phyloP scores from a whole-genome alignment of 1,140 invertebrate genomes.

The Acarapis woodi region DNA sequence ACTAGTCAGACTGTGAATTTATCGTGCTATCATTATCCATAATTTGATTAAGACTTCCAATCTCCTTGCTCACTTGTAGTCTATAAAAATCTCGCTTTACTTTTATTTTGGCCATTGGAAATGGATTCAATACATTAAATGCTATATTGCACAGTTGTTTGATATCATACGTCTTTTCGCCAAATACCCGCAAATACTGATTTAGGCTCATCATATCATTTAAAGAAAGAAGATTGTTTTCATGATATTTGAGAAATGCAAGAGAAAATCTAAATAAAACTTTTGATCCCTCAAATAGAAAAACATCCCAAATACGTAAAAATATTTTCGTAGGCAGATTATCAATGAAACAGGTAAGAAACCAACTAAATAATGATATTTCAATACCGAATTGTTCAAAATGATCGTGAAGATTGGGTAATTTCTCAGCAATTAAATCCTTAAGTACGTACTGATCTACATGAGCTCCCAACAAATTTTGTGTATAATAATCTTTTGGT shows the following conservation, averaged over 20 bases:
- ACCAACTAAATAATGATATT: constrained; percentile 26
- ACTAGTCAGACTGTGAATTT: not conserved
- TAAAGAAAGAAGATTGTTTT: constrained; percentile 21
- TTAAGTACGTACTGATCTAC: constrained; percentile 24
- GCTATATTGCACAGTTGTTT: constrained; percentile 19
- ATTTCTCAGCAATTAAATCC: constrained; percentile 24
- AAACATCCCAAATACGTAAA: constrained; percentile 27
- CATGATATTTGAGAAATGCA: constrained; percentile 23
- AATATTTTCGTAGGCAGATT: constrained; percentile 23
- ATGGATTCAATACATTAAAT: constrained; percentile 23
- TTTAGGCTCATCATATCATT: constrained; percentile 18
- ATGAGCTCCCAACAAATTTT: constrained; percentile 22
- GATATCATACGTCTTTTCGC: constrained; percentile 18
- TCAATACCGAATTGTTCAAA: constrained; percentile 23
- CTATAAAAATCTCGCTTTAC: constrained; percentile 17
- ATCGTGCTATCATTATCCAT: too few species aligned
- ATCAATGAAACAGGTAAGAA: constrained; percentile 27
- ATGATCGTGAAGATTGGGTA: constrained; percentile 21
- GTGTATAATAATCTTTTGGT: constrained; percentile 24
- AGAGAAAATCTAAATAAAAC: constrained; percentile 26
- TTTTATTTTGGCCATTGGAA: constrained; percentile 19
- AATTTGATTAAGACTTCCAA: constrained; percentile 6
- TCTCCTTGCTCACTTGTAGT: constrained; percentile 4
- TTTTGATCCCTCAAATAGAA: constrained; percentile 27
- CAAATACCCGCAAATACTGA: constrained; percentile 18